Base-by-base conservation (phyloP, 2,113 vertebrate species). In the Ptilonorhynchus violaceus region DNA sequence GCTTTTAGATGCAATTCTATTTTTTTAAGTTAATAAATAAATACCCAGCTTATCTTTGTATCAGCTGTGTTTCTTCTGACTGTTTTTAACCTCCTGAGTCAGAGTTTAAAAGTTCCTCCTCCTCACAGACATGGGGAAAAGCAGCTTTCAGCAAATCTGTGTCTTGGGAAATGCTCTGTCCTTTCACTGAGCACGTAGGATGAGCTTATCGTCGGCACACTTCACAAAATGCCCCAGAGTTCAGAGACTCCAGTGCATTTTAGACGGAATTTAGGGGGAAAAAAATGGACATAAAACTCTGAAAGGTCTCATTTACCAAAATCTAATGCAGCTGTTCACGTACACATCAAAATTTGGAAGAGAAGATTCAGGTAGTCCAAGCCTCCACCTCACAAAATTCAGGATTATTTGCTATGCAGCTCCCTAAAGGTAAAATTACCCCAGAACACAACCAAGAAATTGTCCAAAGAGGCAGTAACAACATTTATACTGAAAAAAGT, bases 171-270 rank as follows among this genome's bases (percentile, higher is more conserved):
- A 67, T 30, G 25, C 25, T 96, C 44, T 46, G 68, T 33, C 50
- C 37, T 63, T 81, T 53, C 41, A 50, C 50, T 1, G n/a, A 1
- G 59, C 72, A 42, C 1, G 7, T 3, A 58, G 19, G 13, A 56
- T 0, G 2, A 47, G 39, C 17, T 82, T 27, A 49, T 33, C 3
- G 1, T n/a, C 19, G 0, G 9, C 44, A 44, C 0, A 0, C 31
- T 23, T 27, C 53, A 49, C 30, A 14, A 37, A 87, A 41, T 3
- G 3, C 31, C 21, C 5, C 16, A 8, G 85, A 78, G 70, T 64
- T 76, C 60, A 72, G 22, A 73, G 84, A n/a, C 27, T n/a, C 33
- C 46, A 23, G 11, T 41, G 42, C 8, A 14, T 53, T 88, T 69
- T 7, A 70, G 31, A 58, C 41, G 19, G 33, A 63, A 27, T 22